A percentile compares a stretch with the other conserved stretches of the same genome.
Evolutionary conservation across 1,140 invertebrate genomes (phyloP).

Genomic region (Potamilus streckersoni): DNA sequence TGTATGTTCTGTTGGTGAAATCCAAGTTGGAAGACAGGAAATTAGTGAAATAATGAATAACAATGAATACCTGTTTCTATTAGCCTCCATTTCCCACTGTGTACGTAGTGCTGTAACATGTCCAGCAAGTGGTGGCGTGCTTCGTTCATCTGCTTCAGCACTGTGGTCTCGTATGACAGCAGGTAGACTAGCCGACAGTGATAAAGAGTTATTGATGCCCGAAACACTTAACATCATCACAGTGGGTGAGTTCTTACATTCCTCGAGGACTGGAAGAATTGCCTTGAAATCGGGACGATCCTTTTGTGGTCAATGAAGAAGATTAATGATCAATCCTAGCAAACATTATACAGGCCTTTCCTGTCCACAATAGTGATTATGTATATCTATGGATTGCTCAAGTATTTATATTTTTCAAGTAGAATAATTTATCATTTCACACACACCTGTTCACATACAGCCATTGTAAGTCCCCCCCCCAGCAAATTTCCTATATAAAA

Average conservation of each 20-base stretch:
- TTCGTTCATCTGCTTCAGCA: slow-evolving; percentile 47
- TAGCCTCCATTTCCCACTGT: slow-evolving; percentile 64
- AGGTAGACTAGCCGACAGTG: slow-evolving; percentile 37
- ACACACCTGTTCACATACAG: too few species aligned
- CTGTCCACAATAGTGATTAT: too few species aligned
- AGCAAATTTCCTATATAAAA: too few species aligned
- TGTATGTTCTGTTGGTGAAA: too few species aligned
- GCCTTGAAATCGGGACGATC: slow-evolving; percentile 67
- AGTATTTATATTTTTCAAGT: too few species aligned
- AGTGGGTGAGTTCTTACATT: slow-evolving; percentile 56
- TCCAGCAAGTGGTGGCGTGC: slow-evolving; percentile 57
- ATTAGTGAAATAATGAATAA: too few species aligned
- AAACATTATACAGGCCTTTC: not conserved
- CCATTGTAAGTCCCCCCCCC: too few species aligned
- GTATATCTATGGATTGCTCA: too few species aligned
- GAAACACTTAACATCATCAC: slow-evolving; percentile 56
- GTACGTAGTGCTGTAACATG: slow-evolving; percentile 64
- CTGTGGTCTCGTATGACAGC: slow-evolving; percentile 49
- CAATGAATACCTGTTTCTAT: slow-evolving; percentile 47
- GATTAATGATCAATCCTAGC: not conserved
- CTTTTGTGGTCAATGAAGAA: slow-evolving; percentile 29
- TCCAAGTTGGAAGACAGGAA: too few species aligned
- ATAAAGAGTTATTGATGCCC: slow-evolving; percentile 22
- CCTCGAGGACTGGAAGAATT: slow-evolving; percentile 64
- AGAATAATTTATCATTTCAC: too few species aligned